Evolutionary conservation across 2,113 vertebrate species (phyloP).

Genomic region (Neolamprologus sp.): DNA sequence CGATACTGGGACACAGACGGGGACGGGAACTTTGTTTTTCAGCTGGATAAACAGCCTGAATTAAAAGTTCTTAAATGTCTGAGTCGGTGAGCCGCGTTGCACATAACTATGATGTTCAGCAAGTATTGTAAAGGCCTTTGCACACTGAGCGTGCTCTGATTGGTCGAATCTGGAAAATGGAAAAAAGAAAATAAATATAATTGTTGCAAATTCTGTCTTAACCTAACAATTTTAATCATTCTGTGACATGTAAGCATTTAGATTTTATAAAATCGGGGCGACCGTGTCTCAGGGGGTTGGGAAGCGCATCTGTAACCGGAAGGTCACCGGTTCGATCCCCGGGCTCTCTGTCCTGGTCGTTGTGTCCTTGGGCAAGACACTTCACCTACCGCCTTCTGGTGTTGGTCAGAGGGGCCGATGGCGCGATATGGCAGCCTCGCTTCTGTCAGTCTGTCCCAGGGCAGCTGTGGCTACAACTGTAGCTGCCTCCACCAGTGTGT

Average conservation of each 20-base stretch:
- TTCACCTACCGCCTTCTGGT: too few relatives aligned
- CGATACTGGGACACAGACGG: accelerated
- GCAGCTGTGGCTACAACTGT: too few relatives aligned
- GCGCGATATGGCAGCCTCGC: too few relatives aligned
- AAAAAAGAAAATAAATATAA: background rate
- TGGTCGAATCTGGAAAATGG: background rate
- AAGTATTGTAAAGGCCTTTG: background rate
- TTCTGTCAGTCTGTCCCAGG: too few relatives aligned
- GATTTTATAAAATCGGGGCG: too few relatives aligned
- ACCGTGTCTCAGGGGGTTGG: too few relatives aligned
- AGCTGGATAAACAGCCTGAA: background rate
- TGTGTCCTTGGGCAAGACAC: too few relatives aligned
- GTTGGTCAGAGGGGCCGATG: accelerated
- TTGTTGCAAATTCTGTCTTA: background rate
- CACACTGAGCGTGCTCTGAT: background rate
- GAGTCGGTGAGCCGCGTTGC: accelerated
- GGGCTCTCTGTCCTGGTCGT: too few relatives aligned
- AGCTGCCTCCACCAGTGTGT: too few relatives aligned
- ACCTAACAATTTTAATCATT: background rate
- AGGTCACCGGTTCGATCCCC: too few relatives aligned
- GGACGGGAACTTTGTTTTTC: background rate
- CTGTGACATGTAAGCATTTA: background rate
- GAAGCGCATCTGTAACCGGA: too few relatives aligned
- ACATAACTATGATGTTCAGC: background rate
- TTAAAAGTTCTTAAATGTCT: background rate